Evolutionary conservation across 2,797 vertebrate species (phyloP).

Genomic region (Valencia hispanica): DNA sequence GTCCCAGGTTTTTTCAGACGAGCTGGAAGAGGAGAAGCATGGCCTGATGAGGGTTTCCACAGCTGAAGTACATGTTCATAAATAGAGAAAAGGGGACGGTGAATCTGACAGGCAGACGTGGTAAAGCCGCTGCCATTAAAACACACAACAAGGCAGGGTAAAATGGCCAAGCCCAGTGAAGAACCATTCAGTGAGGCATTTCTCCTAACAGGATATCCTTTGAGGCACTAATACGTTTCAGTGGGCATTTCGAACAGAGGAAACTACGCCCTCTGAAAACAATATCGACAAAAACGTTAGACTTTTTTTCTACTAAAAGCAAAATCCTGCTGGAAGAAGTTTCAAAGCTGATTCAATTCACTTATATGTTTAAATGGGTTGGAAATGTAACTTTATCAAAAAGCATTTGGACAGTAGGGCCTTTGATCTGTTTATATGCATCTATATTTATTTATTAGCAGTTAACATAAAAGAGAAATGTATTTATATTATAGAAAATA

Average conservation of each 20-base stretch:
- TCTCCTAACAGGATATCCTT: conserved; percentile 32
- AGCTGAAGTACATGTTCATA: conserved; percentile 19
- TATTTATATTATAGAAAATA: background rate
- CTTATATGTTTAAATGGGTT: background rate
- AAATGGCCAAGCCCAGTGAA: conserved; percentile 45
- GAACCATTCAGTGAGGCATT: conserved; percentile 30
- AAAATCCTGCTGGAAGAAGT: background rate
- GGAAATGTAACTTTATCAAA: background rate
- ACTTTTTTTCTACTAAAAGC: background rate
- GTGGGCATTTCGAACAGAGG: background rate
- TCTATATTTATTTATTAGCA: background rate
- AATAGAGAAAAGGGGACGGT: conserved; percentile 10
- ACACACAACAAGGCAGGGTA: conserved; percentile 11
- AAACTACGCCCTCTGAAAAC: background rate
- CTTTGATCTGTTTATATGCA: background rate
- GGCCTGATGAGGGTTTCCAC: conserved; percentile 15
- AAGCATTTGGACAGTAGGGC: background rate
- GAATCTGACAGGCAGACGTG: conserved; percentile 5
- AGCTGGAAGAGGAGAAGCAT: conserved; percentile 36
- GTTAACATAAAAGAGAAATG: background rate
- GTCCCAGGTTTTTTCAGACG: conserved; percentile 39
- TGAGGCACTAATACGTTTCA: conserved; percentile 33
- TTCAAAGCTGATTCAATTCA: background rate
- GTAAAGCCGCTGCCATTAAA: conserved; percentile 43
- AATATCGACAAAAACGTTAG: background rate